These are phyloP conservation scores for Catocala fraxini DNA, from an alignment of 2,888 invertebrate genomes.

Conservation along the genomic window DNA sequence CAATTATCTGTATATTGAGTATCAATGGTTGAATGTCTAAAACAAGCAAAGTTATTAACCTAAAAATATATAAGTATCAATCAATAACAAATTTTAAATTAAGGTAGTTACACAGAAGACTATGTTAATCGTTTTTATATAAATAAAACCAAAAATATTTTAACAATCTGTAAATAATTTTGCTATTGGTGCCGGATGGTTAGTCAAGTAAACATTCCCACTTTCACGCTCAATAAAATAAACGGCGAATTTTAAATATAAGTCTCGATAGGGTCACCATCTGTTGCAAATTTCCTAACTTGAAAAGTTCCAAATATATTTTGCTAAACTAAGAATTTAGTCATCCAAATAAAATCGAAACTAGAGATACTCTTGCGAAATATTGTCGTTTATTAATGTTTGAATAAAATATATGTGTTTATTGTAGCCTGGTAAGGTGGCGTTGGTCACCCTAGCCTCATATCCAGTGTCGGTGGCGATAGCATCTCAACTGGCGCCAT, in stretches of 20 bases:
- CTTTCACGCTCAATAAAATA: conserved; percentile 14
- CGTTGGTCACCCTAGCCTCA: conserved; percentile 39
- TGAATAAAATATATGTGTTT: not conserved
- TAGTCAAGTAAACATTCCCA: conserved; percentile 6
- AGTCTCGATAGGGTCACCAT: conserved; percentile 7
- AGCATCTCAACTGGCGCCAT: conserved; percentile 73
- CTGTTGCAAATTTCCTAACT: not conserved
- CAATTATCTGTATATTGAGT: no score
- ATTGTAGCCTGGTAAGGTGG: conserved; percentile 2
- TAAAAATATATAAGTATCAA: no score
- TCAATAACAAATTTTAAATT: no score
- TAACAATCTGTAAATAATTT: conserved; percentile 47
- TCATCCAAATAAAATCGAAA: no score
- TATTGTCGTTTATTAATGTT: no score
- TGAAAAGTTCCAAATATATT: not conserved
- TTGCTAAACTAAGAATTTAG: no score
- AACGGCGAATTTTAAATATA: conserved; percentile 8
- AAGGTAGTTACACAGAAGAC: no score
- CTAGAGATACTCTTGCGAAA: no score
- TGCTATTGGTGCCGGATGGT: conserved; percentile 9
- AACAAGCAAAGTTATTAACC: not conserved
- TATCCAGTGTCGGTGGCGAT: conserved; percentile 55
- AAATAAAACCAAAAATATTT: conserved; percentile 14
- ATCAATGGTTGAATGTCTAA: no score
- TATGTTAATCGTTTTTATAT: not conserved